Conservation (phyloP, 2,888 invertebrate species). For the Willowsia nigromaculata region DNA sequence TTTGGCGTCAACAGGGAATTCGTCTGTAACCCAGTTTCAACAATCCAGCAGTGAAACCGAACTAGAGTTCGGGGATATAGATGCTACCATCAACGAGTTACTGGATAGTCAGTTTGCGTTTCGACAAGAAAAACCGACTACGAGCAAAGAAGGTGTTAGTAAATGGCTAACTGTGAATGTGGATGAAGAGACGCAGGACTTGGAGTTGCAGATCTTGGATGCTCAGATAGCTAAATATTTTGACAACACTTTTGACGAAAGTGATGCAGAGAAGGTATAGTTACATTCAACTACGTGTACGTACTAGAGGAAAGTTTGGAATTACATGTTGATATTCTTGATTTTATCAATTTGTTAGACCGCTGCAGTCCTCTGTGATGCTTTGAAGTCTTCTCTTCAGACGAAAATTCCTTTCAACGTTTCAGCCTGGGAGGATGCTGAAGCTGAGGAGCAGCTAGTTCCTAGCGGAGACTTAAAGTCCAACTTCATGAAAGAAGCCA, state of each 20-base stretch:
- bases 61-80: background rate
- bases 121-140: background rate
- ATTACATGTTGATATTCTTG: too few species aligned
- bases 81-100: background rate
- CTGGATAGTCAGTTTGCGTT: constrained; percentile 28
- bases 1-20: constrained; percentile 7
- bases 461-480: background rate
- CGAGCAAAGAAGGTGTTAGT: background rate
- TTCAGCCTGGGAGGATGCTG: background rate
- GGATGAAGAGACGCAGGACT: too few species aligned
- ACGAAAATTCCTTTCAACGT: background rate
- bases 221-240: background rate
- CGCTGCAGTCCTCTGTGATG: constrained; percentile 2
- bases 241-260: background rate
- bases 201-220: background rate
- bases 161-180: constrained; percentile 35
- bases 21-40: constrained; percentile 9
- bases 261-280: constrained; percentile 24
- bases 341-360: constrained; percentile 24
- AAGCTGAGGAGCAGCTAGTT: constrained; percentile 3
- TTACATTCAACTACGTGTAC: too few species aligned
- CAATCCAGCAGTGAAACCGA: background rate
- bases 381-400: background rate
- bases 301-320: too few species aligned
- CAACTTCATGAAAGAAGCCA: background rate